Conservation (phyloP, 2,888 invertebrate species). For the Lepidonotus clava region DNA sequence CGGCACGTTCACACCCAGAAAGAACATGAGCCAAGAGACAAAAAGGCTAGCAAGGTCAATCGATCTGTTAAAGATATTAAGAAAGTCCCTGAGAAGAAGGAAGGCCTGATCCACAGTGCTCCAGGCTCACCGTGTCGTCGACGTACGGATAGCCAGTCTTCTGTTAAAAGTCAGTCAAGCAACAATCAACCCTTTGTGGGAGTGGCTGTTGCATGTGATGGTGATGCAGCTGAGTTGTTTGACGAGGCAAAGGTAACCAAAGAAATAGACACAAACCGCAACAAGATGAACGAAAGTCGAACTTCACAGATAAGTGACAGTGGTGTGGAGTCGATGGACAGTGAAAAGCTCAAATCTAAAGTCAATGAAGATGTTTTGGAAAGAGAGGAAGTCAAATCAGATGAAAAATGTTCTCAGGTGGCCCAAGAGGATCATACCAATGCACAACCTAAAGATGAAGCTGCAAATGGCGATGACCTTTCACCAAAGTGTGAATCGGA, state of each 20-base stretch:
- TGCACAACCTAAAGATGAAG: background rate
- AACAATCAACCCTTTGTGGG: background rate
- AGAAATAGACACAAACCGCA: background rate
- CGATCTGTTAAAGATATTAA: constrained; percentile 38
- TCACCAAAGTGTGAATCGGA: background rate
- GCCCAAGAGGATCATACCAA: background rate
- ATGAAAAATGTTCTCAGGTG: background rate
- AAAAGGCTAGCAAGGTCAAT: background rate
- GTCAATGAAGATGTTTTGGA: constrained; percentile 7
- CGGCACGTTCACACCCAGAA: constrained; percentile 10
- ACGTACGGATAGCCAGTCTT: background rate
- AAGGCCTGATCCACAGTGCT: background rate
- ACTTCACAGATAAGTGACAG: constrained; percentile 41
- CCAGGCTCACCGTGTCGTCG: background rate
- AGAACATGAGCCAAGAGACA: constrained; percentile 37
- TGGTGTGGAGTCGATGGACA: constrained; percentile 41
- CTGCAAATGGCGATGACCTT: background rate
- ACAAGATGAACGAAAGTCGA: constrained; percentile 39
- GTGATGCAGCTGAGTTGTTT: constrained; percentile 36
- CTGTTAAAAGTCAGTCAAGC: constrained; percentile 8
- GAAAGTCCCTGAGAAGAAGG: constrained; percentile 7
- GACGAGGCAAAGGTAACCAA: background rate
- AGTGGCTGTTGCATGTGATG: constrained; percentile 38
- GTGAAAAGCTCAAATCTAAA: constrained; percentile 32
- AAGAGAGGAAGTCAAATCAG: background rate